phyloP scores from a whole-genome alignment of 2,113 vertebrate genomes.

The Holacanthus passer region DNA sequence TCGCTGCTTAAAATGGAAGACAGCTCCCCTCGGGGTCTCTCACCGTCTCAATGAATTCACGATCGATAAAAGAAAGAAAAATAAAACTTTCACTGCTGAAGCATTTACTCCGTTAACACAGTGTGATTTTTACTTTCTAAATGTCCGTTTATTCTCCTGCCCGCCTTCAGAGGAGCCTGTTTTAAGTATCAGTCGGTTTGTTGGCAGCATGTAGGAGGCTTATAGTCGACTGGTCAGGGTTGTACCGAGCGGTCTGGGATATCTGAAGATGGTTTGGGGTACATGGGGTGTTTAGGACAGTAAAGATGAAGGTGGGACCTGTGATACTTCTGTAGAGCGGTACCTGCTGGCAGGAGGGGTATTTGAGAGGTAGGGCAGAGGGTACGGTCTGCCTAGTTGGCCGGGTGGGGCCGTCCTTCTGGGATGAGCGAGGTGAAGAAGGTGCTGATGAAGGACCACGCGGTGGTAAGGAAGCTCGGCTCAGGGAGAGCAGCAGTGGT shows the following conservation, averaged over 20 bases:
- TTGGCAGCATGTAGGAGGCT: slow-evolving; percentile 37
- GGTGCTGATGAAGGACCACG: slow-evolving; percentile 96
- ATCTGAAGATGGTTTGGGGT: neutral
- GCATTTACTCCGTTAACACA: slow-evolving; percentile 38
- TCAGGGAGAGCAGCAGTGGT: slow-evolving; percentile 81
- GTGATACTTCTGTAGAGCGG: slow-evolving; percentile 24
- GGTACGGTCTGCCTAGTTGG: slow-evolving; percentile 84
- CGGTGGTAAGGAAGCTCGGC: slow-evolving; percentile 89
- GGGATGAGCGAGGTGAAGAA: slow-evolving; percentile 98
- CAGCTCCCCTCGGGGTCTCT: slow-evolving; percentile 15
- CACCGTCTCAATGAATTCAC: slow-evolving; percentile 28
- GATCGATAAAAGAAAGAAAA: slow-evolving; percentile 6
- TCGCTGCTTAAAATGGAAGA: slow-evolving; percentile 68
- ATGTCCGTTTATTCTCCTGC: slow-evolving; percentile 5
- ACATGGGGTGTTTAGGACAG: neutral
- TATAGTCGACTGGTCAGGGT: neutral
- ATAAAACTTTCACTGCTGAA: slow-evolving; percentile 25
- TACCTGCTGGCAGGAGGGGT: slow-evolving; percentile 36
- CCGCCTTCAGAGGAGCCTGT: neutral
- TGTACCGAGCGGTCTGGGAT: neutral
- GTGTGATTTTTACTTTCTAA: slow-evolving; percentile 26
- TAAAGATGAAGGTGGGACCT: neutral
- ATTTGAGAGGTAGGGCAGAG: neutral
- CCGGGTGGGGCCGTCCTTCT: slow-evolving; percentile 91
- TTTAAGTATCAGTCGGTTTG: neutral